phyloP scores from a whole-genome alignment of 2,888 invertebrate species.

The Harpagoxenus sublaevis region DNA sequence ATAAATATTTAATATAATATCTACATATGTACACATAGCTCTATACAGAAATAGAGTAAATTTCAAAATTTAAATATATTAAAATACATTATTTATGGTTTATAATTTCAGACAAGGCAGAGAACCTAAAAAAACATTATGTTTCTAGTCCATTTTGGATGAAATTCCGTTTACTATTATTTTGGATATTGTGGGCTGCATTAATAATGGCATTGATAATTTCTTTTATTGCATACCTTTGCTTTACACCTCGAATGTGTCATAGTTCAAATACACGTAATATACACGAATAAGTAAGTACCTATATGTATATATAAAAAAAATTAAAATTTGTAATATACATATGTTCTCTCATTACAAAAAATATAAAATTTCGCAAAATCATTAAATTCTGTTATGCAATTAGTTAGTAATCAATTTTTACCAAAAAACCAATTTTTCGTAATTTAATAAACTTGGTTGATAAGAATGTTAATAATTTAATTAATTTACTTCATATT shows the following conservation, averaged over 20 bases:
- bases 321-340: background rate
- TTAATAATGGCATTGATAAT: conserved; percentile 20
- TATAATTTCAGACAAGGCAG: conserved; percentile 17
- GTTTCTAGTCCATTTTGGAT: conserved; percentile 39
- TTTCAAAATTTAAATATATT: background rate
- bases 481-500: background rate
- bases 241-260: conserved; percentile 13
- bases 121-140: conserved; percentile 1
- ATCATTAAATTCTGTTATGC: background rate
- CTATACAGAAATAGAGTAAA: background rate
- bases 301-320: background rate
- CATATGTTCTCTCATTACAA: background rate
- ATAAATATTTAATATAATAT: background rate
- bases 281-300: background rate
- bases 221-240: conserved; percentile 15
- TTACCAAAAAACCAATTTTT: conserved; percentile 6
- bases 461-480: conserved; percentile 7
- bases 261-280: background rate
- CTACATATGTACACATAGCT: background rate
- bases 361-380: background rate
- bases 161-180: conserved; percentile 43
- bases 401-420: background rate
- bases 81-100: background rate
- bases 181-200: conserved; percentile 35
- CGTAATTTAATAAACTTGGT: background rate